These are phyloP conservation scores for Macropis europaea DNA, from an alignment of 2,888 invertebrate genomes.

Conservation along the genomic window DNA sequence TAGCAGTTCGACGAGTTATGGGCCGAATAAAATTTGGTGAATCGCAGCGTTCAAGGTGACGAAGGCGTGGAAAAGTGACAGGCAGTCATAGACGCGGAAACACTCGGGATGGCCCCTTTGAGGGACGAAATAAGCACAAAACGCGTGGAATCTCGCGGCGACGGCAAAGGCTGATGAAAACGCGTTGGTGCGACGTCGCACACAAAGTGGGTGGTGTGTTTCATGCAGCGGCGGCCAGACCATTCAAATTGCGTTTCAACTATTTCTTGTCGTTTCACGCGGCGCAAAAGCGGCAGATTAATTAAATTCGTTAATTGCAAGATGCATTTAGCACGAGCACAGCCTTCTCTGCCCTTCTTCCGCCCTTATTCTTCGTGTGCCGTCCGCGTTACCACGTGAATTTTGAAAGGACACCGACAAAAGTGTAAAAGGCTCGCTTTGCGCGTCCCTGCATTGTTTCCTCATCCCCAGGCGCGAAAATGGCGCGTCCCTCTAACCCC, in stretches of 20 bases:
- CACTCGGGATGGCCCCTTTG: constrained; percentile 31
- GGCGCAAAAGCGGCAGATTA: constrained; percentile 72
- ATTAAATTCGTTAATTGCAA: constrained; percentile 79
- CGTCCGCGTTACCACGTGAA: constrained; percentile 36
- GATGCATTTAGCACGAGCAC: constrained; percentile 72
- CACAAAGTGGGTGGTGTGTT: constrained; percentile 64
- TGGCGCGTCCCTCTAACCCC: too few relatives aligned
- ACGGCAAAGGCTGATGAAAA: constrained; percentile 40
- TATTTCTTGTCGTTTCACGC: constrained; percentile 70
- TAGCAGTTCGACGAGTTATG: too few relatives aligned
- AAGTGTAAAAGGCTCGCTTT: constrained; percentile 45
- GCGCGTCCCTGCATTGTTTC: constrained; percentile 24
- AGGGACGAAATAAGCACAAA: constrained; percentile 45
- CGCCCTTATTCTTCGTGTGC: constrained; percentile 35
- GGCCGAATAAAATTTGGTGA: too few relatives aligned
- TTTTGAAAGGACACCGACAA: constrained; percentile 43
- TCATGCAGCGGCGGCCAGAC: constrained; percentile 57
- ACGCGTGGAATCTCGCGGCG: constrained; percentile 46
- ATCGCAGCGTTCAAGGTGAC: background rate
- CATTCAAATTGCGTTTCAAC: constrained; percentile 73
- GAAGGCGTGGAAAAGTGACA: constrained; percentile 3
- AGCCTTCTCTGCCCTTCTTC: constrained; percentile 11
- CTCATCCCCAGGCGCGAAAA: too few relatives aligned
- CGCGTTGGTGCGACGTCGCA: constrained; percentile 55
- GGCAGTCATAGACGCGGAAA: constrained; percentile 30